Base-by-base conservation (phyloP, 2,888 invertebrate genomes). In the Limenitis camilla region DNA sequence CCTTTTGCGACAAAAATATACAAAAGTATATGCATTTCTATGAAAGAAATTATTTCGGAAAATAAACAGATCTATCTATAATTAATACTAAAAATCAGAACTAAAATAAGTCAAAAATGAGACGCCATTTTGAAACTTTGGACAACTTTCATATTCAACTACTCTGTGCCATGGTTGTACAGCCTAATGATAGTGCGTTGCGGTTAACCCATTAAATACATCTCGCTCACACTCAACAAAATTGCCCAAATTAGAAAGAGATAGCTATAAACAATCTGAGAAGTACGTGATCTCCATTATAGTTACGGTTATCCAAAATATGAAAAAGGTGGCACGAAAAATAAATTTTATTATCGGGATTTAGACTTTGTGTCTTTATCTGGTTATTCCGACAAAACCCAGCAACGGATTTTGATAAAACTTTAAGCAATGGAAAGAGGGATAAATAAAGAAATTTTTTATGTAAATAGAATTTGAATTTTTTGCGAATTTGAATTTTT, bases 201-300 rank as follows among this genome's bases (percentile, higher is more conserved):
- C 74, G 85, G 85, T 85, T 78, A 78, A 71, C 67, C 76, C 78
- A 74, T 81, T 81, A 79, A 77, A 61, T 72, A 73, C 69, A 59
- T 84, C 86, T 75, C 82, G 50, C 75, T 86, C 80, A 64, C 77
- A 72, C 85, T 64, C 61, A 56, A 50, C 58, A 61, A 59, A 61
- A 60, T 55, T 61, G 53, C 64, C 67, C 71, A 72, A 76, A 81
- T 78, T 77, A 78, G 77, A 84, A 76, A 65, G 78, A 75, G 81
- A 82, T 69, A 19, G 70, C 65, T 56, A 51, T 58, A 81, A 77
- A 76, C 71, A 75, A 78, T 77, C 76, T 68, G 70, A 70, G 66
- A 61, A 66, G 72, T 82, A 83, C 86, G 86, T 86, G 86, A 84
- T 86, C 81, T 79, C 86, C 82, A 87, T 87, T 85, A 86, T 77